phyloP scores from a whole-genome alignment of 1,140 invertebrate genomes.

The silkworm (Bombyx mori) region DNA sequence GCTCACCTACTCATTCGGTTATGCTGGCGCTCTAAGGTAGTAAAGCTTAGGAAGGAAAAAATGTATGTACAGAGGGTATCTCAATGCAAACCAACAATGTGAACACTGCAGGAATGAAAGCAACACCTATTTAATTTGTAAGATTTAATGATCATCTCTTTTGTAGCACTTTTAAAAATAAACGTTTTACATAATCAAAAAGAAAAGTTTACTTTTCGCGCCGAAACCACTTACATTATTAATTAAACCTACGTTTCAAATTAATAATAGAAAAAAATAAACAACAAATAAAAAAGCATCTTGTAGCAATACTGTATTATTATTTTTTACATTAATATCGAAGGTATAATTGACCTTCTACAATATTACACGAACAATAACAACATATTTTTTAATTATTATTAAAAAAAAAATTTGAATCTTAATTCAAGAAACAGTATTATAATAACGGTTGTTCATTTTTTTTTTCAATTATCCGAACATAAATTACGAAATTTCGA shows the following conservation, averaged over 20 bases:
- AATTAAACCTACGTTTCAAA: conserved; percentile 36
- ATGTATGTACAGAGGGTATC: too few relatives aligned
- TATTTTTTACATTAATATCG: conserved; percentile 31
- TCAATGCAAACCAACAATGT: too few relatives aligned
- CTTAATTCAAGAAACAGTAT: conserved; percentile 12
- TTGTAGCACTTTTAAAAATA: conserved; percentile 63
- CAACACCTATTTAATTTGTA: conserved; percentile 48
- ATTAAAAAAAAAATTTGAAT: conserved; percentile 33
- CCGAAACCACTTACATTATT: conserved; percentile 38
- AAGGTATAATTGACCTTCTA: conserved; percentile 25
- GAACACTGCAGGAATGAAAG: conserved; percentile 10
- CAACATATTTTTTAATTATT: conserved; percentile 45
- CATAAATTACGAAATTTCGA: conserved; percentile 25
- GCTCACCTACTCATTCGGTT: too few relatives aligned
- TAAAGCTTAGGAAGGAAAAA: too few relatives aligned
- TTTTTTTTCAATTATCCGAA: too few relatives aligned
- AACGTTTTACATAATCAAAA: conserved; percentile 55
- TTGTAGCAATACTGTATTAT: conserved; percentile 37
- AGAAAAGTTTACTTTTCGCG: conserved; percentile 26
- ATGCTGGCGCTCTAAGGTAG: too few relatives aligned
- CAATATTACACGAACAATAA: conserved; percentile 45
- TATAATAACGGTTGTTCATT: too few relatives aligned
- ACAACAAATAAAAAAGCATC: conserved; percentile 47
- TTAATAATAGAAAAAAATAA: conserved; percentile 52
- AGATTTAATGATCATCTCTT: conserved; percentile 67